Percentiles rank a stretch among this genome's conserved stretches.
Evolutionary conservation across 35 echinoderm and acorn worm species (phyloP).

Genomic region (Lytechinus pictus): DNA sequence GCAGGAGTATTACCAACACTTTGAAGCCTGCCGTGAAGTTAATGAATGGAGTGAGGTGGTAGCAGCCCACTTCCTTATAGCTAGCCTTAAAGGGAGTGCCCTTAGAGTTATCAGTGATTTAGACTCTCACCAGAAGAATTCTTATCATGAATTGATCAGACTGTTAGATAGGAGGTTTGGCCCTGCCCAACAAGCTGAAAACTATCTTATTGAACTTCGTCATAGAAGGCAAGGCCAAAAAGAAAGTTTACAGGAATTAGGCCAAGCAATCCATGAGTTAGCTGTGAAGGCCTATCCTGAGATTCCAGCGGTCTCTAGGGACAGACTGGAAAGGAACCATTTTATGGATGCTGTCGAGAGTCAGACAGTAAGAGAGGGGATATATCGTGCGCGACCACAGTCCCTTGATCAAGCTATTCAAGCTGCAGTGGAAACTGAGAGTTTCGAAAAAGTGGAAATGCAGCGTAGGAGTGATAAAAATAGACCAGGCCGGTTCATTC

Average conservation of each 20-base stretch:
- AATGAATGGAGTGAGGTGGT: not conserved
- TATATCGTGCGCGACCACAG: constrained; percentile 33
- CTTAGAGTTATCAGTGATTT: not conserved
- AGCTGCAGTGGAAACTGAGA: constrained; percentile 22
- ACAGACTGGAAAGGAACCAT: not conserved
- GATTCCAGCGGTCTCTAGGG: not conserved
- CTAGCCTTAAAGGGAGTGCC: not conserved
- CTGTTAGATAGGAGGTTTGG: constrained; percentile 38
- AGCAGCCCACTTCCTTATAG: not conserved
- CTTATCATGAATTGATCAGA: constrained; percentile 7
- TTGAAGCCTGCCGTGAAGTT: not conserved
- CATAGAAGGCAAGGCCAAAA: not conserved
- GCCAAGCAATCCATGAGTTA: constrained; percentile 42
- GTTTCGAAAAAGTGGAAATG: not conserved
- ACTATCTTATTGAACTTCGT: not conserved
- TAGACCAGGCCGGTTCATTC: no score
- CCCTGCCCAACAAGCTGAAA: constrained; percentile 45
- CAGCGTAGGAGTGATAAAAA: no score
- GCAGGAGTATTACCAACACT: not conserved
- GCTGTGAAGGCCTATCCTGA: constrained; percentile 37
- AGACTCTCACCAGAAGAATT: not conserved
- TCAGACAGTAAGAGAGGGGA: constrained; percentile 32
- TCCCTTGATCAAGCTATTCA: constrained; percentile 49
- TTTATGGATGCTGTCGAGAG: not conserved
- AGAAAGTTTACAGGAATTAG: constrained; percentile 51